phyloP scores from a whole-genome alignment of 1,140 invertebrate species.

The Drosophila chauvacae region DNA sequence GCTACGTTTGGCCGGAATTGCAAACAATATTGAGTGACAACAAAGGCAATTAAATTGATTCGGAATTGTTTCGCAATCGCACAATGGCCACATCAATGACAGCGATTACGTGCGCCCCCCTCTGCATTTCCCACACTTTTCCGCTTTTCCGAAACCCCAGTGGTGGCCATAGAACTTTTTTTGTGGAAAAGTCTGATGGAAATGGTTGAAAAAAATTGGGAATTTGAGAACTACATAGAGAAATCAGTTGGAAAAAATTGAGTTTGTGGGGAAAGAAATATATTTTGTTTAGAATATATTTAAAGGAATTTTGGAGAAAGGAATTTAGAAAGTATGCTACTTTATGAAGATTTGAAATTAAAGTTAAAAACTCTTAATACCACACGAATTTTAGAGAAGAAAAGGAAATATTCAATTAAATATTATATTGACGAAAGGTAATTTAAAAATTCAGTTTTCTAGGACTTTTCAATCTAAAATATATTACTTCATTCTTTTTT shows the following conservation, averaged over 20 bases:
- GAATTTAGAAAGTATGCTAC: no score
- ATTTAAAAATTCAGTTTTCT: background rate
- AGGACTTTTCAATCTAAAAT: background rate
- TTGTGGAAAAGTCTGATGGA: background rate
- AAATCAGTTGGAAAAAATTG: background rate
- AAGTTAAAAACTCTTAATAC: background rate
- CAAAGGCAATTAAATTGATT: constrained; percentile 62
- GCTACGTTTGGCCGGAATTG: no score
- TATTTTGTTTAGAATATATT: background rate
- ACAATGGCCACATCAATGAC: constrained; percentile 61
- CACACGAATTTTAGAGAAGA: accelerated
- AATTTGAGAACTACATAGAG: background rate
- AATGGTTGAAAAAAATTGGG: background rate
- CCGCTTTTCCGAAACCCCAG: constrained; percentile 14
- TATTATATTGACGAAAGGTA: background rate
- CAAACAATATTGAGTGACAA: no score
- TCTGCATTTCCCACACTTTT: constrained; percentile 3
- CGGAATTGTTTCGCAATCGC: constrained; percentile 63
- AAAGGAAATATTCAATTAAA: accelerated
- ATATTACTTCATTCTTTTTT: background rate
- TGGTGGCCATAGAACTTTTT: background rate
- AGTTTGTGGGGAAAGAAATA: background rate
- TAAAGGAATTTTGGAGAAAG: no score
- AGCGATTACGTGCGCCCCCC: constrained; percentile 50
- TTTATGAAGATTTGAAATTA: no score